Conservation (phyloP, 2,888 invertebrate genomes). For the Cryptocheilus praepositus region DNA sequence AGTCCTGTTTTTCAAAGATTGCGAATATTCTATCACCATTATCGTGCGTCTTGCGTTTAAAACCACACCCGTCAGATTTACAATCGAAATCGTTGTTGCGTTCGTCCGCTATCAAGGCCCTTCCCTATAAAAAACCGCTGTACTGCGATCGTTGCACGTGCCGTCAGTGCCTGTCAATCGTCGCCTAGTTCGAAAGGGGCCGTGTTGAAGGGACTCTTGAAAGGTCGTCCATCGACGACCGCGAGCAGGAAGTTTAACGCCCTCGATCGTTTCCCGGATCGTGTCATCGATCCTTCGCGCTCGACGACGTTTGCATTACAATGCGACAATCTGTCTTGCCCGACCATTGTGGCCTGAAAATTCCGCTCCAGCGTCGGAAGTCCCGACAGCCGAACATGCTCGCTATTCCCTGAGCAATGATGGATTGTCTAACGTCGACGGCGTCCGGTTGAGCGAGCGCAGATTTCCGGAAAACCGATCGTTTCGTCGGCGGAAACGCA, state of each 20-base stretch:
- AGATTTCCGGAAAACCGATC: conserved; percentile 13
- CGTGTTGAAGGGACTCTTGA: too few species aligned
- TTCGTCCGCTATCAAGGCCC: too few species aligned
- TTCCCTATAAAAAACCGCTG: too few species aligned
- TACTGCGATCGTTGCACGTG: too few species aligned
- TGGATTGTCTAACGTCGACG: conserved; percentile 13
- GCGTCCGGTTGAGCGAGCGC: not conserved
- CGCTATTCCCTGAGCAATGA: conserved; percentile 10
- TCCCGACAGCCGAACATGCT: too few species aligned
- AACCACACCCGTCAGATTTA: too few species aligned
- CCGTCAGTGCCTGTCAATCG: too few species aligned
- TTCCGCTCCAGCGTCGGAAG: not conserved
- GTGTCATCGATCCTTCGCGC: conserved; percentile 28
- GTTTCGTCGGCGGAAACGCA: conserved; percentile 4
- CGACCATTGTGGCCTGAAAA: conserved; percentile 32
- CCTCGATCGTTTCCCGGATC: conserved; percentile 33
- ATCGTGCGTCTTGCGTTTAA: too few species aligned
- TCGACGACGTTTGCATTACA: conserved; percentile 27
- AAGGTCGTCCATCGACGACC: too few species aligned
- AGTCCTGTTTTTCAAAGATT: too few species aligned
- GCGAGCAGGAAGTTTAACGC: conserved; percentile 32
- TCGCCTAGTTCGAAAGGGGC: not conserved
- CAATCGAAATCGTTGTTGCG: too few species aligned
- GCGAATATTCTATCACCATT: too few species aligned
- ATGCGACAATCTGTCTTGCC: conserved; percentile 21